A percentile compares a stretch with the other conserved stretches of the same genome.
Evolutionary conservation across 2,888 invertebrate genomes (phyloP).

Genomic region (Cinara cedri): DNA sequence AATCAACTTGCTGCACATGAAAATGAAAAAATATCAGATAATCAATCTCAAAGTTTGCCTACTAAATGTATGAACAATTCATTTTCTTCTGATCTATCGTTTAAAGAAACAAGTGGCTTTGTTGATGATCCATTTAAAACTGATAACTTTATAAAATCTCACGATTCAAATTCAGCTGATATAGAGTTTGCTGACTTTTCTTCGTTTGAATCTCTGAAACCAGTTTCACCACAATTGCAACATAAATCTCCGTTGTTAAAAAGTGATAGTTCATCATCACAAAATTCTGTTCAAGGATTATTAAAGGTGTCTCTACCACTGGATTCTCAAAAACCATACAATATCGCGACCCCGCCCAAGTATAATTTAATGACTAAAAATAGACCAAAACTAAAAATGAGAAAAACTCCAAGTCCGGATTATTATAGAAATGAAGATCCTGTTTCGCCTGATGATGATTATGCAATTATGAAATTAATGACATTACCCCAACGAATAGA

Average conservation of each 20-base stretch:
- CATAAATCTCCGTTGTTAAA: conserved; percentile 53
- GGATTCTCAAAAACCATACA: conserved; percentile 64
- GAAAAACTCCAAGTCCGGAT: conserved; percentile 53
- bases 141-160: conserved; percentile 60
- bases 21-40: conserved; percentile 49
- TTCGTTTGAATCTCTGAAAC: conserved; percentile 60
- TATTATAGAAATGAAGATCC: conserved; percentile 50
- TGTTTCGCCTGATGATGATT: conserved; percentile 50
- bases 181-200: conserved; percentile 65
- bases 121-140: conserved; percentile 76
- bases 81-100: conserved; percentile 45
- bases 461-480: conserved; percentile 54
- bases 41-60: conserved; percentile 34
- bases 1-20: conserved; percentile 75
- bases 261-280: conserved; percentile 56
- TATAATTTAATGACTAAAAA: conserved; percentile 51
- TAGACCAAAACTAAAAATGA: conserved; percentile 40
- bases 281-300: conserved; percentile 66
- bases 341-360: conserved; percentile 40
- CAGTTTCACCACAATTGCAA: conserved; percentile 59
- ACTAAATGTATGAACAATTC: conserved; percentile 43
- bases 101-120: conserved; percentile 62
- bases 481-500: conserved; percentile 50
- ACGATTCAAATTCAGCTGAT: conserved; percentile 68
- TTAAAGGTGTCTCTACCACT: conserved; percentile 74